Base-by-base conservation (phyloP, 1,140 invertebrate genomes). In the Apis florea region DNA sequence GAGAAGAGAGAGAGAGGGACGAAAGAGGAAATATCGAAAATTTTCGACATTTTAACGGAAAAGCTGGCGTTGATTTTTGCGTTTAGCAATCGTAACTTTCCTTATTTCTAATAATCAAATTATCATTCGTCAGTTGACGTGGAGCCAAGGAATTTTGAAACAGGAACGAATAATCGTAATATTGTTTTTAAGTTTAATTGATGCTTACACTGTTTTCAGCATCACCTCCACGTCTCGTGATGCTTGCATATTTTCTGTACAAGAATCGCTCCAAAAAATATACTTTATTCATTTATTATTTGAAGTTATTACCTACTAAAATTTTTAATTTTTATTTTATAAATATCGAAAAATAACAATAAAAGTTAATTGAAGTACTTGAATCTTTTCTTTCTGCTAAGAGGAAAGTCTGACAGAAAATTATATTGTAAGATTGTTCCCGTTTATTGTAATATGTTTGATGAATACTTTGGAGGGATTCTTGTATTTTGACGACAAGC, bases 171-270 rank as follows among this genome's bases (percentile, higher is more conserved):
- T 56, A 73, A 56, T 73, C n/a, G 56, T 54, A 40, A 68, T 49
- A 54, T 51, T 63, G 40, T 73, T 73, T 73, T 69, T 49, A 63
- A 59, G 31, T 47, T 67, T 68, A 31, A 73, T 59, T 67, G 40
- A 56, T 79, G 40, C 31, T 56, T 24, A 21, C 21, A 40, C 53
- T 47, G 24, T 56, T 72, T 63, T 13, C 59, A 47, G 21, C 3
- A 64, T 66, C 53, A 19, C 70, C 76, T 58, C 54, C 53, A 70
- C 54, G 71, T 80, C 71, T 74, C 40, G 13, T 53, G 68, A 49
- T 72, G 12, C 53, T 40, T 54, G 17, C 64, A 11, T 66, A 51
- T 15, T 5, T 15, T 72, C 21, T 21, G 9, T 70, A 71, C 69
- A 79, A 72, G 68, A 63, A 79, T 79, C 68, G 6, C 49, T 72